Evolutionary conservation across 1,140 invertebrate genomes (phyloP).

Genomic region (Macrostomum lignano): DNA sequence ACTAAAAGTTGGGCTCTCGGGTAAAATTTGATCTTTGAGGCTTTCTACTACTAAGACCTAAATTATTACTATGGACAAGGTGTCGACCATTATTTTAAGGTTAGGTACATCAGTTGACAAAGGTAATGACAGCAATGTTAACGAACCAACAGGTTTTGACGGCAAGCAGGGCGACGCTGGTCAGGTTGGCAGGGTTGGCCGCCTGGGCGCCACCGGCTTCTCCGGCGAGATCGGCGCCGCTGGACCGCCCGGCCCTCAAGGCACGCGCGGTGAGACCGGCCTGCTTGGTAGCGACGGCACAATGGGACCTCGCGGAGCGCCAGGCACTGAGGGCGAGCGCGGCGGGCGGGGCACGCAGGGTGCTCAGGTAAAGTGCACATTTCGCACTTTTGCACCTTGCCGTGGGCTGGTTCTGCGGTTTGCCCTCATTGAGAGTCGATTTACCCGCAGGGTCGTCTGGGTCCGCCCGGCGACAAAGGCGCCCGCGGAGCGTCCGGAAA

Average conservation of each 20-base stretch:
- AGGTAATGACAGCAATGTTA: no score
- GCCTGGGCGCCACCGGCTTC: background rate
- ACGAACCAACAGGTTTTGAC: slow-evolving; percentile 3
- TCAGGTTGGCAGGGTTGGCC: slow-evolving; percentile 2
- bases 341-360: slow-evolving; percentile 3
- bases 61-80: no score
- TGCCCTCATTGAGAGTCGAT: background rate
- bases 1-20: no score
- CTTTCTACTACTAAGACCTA: no score
- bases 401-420: background rate
- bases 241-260: slow-evolving; percentile 1
- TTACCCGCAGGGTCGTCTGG: background rate
- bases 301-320: background rate
- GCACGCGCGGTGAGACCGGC: slow-evolving; percentile 1
- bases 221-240: background rate
- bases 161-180: slow-evolving; percentile 2
- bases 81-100: no score
- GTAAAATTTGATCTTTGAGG: no score
- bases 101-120: no score
- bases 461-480: slow-evolving; percentile 1
- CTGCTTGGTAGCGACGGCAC: background rate
- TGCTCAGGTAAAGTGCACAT: slow-evolving; percentile 3
- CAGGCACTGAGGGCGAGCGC: slow-evolving; percentile 4
- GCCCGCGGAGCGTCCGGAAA: slow-evolving; percentile 5
- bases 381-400: no score